phyloP scores from a whole-genome alignment of 2,113 vertebrate genomes.

The Poeciliopsis occidentalis region DNA sequence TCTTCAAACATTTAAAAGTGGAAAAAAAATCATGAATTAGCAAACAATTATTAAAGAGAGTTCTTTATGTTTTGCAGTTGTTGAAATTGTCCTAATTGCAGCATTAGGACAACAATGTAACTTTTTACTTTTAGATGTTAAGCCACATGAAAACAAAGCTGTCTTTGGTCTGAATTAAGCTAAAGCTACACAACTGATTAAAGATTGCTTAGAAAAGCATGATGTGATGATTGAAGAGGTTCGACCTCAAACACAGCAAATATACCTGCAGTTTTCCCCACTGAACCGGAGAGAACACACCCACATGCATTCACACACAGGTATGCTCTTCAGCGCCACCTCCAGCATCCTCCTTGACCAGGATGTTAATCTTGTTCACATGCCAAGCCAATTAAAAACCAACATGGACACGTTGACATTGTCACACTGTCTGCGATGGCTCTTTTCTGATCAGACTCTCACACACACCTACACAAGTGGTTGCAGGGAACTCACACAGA shows the following conservation, averaged over 20 bases:
- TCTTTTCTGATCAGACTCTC: neutral
- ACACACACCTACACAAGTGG: neutral
- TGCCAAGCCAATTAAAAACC: constrained; percentile 1
- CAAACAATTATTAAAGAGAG: neutral
- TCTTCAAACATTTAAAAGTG: neutral
- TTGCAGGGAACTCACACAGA: neutral
- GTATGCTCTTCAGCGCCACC: constrained; percentile 20
- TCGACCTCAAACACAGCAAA: neutral
- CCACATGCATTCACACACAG: constrained; percentile 4
- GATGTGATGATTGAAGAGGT: neutral
- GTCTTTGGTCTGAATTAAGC: too few species aligned
- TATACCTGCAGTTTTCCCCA: constrained; percentile 24
- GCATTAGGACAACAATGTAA: neutral
- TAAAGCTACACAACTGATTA: too few species aligned
- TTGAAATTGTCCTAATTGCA: neutral
- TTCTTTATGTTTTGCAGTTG: neutral
- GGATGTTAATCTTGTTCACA: constrained; percentile 22
- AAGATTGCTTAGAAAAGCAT: neutral
- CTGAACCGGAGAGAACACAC: neutral
- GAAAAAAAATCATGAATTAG: neutral
- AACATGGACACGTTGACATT: neutral
- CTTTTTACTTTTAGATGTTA: too few species aligned
- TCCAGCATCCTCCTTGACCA: constrained; percentile 31
- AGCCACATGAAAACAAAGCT: too few species aligned
- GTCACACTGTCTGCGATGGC: neutral